phyloP scores from a whole-genome alignment of 2,113 vertebrate genomes.

The Xyrauchen texanus region DNA sequence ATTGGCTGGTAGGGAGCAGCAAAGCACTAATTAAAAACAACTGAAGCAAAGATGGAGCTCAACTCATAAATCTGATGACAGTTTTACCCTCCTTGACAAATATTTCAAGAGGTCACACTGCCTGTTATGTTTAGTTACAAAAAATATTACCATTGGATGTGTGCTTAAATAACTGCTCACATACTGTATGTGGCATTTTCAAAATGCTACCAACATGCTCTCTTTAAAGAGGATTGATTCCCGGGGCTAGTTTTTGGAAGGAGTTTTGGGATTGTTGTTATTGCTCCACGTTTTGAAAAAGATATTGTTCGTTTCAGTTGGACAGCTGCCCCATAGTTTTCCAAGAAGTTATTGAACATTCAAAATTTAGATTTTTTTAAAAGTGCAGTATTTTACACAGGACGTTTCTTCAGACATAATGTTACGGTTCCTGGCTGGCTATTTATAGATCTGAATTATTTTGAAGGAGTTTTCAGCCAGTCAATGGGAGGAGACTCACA shows the following conservation, averaged over 20 bases:
- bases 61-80: not conserved
- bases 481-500: not conserved
- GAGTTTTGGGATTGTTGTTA: too few species aligned
- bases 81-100: not conserved
- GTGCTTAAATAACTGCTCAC: not conserved
- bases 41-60: not conserved
- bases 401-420: too few species aligned
- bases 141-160: not conserved
- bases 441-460: not conserved
- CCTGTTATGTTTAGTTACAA: not conserved
- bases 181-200: slow-evolving; percentile 16
- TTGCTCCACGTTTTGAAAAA: too few species aligned
- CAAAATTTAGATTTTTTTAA: not conserved
- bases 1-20: not conserved
- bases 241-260: too few species aligned
- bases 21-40: not conserved
- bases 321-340: not conserved
- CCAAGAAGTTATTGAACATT: not conserved
- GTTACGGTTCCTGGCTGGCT: too few species aligned
- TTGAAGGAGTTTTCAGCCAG: not conserved
- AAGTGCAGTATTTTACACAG: too few species aligned
- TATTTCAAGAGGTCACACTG: slow-evolving; percentile 1
- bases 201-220: not conserved
- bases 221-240: too few species aligned
- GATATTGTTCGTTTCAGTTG: too few species aligned